These are phyloP conservation scores for Diachrysia chrysitis DNA, from an alignment of 2,888 invertebrate species.

Conservation along the genomic window DNA sequence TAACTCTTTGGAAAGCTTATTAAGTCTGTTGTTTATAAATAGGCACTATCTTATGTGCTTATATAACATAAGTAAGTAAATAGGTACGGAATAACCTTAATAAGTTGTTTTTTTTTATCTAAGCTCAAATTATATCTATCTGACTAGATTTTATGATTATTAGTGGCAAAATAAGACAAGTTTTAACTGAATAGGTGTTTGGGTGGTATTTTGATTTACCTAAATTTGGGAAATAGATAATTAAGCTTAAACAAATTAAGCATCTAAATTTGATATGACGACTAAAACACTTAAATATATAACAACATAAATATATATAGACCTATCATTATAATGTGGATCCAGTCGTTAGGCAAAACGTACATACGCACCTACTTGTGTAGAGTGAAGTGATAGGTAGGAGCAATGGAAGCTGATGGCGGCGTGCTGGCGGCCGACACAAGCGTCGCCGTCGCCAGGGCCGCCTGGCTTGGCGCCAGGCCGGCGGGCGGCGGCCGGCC, in stretches of 20 bases:
- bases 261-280: not conserved
- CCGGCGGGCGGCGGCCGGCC: slow-evolving; percentile 86
- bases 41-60: no score
- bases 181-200: no score
- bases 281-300: not conserved
- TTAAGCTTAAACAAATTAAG: not conserved
- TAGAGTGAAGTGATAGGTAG: slow-evolving; percentile 56
- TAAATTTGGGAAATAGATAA: not conserved
- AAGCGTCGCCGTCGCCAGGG: slow-evolving; percentile 87
- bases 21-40: no score
- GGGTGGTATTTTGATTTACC: no score
- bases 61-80: no score
- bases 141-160: no score
- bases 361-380: slow-evolving; percentile 26
- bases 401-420: slow-evolving; percentile 67
- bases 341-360: slow-evolving; percentile 6
- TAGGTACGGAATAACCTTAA: no score
- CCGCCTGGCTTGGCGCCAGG: slow-evolving; percentile 89
- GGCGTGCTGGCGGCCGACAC: slow-evolving; percentile 81
- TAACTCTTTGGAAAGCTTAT: no score
- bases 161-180: no score
- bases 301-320: not conserved
- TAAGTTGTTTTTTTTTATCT: no score
- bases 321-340: not conserved
- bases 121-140: no score